Evolutionary conservation across 2,888 invertebrate genomes (phyloP), one percentile per base, ranked within the genome.

Genomic region (Leptothorax acervorum): DNA sequence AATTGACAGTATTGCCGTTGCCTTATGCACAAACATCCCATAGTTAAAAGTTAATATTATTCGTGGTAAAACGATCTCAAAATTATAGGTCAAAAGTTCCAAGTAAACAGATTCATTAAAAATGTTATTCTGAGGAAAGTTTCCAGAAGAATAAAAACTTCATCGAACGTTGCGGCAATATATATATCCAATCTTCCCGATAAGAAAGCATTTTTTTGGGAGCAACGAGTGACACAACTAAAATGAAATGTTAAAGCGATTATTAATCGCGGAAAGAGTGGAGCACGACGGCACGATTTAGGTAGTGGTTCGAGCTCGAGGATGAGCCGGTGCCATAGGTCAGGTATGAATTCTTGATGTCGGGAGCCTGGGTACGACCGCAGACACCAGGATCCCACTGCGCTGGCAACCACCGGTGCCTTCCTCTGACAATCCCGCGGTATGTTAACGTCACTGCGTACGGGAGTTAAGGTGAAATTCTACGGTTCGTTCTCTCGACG

Each of bases 261-360:
- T 88, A 88, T 85, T 83, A 87, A 86, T 87, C 82, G 83, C 48
- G 9, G 57, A 71, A 82, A 70, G 82, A 79, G 55, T 83, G 45
- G 55, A 42, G 48, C 55, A 83, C 35, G 85, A 85, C 74, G 45
- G 63, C 45, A 75, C 74, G 86, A 82, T 74, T 70, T 78, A 78
- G 81, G 84, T 84, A 73, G 86, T 66, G 73, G 70, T 62, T 71
- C 66, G 71, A 78, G 45, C 35, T 39, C 35, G 53, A 55, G 55
- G 62, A 31, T 63, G 57, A 65, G 62, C 48, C 55, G 78, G 68
- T 79, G 63, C 89, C 91, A 87, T 92, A 93, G 92, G 92, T 92
- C 93, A 92, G 86, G 84, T 90, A 92, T 93, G 91, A 93, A 93
- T 93, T 92, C 88, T 93, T 93, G 90, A 93, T 92, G 86, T 81